phyloP scores from a whole-genome alignment of 2,797 vertebrate species.

The Xiphorhynchus erythropygius region DNA sequence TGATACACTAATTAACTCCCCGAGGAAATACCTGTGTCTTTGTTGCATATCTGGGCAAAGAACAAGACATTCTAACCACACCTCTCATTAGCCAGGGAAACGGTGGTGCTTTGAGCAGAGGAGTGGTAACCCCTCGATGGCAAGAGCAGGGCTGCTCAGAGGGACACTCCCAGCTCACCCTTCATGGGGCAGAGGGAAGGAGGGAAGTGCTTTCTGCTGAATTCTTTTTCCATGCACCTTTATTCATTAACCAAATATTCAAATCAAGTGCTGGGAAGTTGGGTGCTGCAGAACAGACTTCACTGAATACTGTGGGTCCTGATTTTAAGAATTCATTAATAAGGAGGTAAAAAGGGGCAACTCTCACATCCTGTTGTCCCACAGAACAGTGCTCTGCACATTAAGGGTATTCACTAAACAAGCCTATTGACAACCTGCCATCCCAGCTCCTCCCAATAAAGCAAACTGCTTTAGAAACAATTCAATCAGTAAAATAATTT shows the following conservation, averaged over 20 bases:
- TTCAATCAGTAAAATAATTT: not conserved
- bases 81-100: slow-evolving; percentile 41
- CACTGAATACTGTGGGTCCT: not conserved
- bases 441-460: not conserved
- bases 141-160: not conserved
- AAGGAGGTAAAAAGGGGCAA: not conserved
- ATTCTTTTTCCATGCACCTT: not conserved
- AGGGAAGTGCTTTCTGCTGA: not conserved
- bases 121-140: not conserved
- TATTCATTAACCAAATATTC: slow-evolving; percentile 19
- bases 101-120: not conserved
- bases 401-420: not conserved
- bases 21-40: slow-evolving; percentile 42
- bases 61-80: slow-evolving; percentile 50
- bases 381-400: not conserved
- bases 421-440: not conserved
- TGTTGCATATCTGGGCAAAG: slow-evolving; percentile 44
- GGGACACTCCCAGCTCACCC: not conserved
- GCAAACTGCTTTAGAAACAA: not conserved
- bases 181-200: not conserved
- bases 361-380: not conserved
- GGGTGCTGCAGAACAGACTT: not conserved
- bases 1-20: slow-evolving; percentile 55
- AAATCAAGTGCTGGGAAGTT: not conserved
- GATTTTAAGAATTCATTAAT: not conserved